Conservation (phyloP, 2,888 invertebrate genomes). For the Melanophora roralis region DNA sequence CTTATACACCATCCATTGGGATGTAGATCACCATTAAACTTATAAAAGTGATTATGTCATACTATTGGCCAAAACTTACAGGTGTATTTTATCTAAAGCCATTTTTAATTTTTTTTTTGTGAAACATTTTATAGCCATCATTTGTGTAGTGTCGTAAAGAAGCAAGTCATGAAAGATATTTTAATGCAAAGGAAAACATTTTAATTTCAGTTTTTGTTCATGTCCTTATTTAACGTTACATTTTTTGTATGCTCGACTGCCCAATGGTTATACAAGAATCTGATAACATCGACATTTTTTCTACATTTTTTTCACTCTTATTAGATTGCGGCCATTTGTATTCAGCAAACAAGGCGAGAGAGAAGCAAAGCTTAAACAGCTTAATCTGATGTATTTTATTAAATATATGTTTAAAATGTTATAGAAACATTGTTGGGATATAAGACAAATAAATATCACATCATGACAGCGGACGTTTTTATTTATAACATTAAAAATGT, state of each 20-base stretch:
- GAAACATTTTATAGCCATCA: conserved; percentile 43
- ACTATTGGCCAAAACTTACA: conserved; percentile 23
- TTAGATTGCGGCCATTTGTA: conserved; percentile 50
- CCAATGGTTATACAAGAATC: conserved; percentile 18
- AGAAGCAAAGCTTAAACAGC: conserved; percentile 8
- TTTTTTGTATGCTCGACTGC: no score
- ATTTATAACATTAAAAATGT: not conserved
- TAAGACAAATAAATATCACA: not conserved
- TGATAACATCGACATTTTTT: conserved; percentile 25
- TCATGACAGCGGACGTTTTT: not conserved
- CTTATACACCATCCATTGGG: not conserved
- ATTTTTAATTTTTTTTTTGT: not conserved
- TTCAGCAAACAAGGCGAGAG: not conserved
- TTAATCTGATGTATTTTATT: conserved; percentile 1
- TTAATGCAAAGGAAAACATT: conserved; percentile 34
- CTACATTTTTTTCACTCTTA: conserved; percentile 20
- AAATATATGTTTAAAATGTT: no score
- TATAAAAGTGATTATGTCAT: conserved; percentile 65
- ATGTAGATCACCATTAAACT: not conserved
- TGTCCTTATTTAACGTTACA: no score
- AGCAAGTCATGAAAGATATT: conserved; percentile 33
- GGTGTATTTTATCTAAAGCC: not conserved
- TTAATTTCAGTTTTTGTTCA: not conserved
- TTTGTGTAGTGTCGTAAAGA: conserved; percentile 10
- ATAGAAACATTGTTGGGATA: not conserved